phyloP scores from a whole-genome alignment of 2,888 invertebrate genomes.

The Epicampocera succincta region DNA sequence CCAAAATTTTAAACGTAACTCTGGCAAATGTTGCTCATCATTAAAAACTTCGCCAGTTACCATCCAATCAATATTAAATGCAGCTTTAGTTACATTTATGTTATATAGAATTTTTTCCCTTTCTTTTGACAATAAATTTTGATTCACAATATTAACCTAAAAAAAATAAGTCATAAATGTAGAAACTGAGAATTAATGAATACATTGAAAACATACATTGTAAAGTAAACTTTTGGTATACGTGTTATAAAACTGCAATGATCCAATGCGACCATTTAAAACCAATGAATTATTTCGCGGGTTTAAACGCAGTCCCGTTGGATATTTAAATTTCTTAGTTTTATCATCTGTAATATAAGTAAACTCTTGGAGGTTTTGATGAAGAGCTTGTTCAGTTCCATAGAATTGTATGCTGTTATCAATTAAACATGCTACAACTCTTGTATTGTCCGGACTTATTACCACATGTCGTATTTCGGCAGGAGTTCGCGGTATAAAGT shows the following conservation, averaged over 20 bases:
- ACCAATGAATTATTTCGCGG: constrained; percentile 86
- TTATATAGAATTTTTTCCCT: constrained; percentile 84
- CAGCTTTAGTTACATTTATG: constrained; percentile 86
- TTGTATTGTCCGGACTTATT: constrained; percentile 85
- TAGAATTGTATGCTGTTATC: constrained; percentile 87
- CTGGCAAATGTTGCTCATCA: constrained; percentile 84
- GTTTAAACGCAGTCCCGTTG: constrained; percentile 83
- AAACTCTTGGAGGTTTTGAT: constrained; percentile 86
- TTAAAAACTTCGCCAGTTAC: constrained; percentile 86
- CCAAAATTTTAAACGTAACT: constrained; percentile 90
- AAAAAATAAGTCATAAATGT: constrained; percentile 68
- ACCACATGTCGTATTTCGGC: constrained; percentile 86
- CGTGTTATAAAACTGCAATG: constrained; percentile 88
- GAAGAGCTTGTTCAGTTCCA: constrained; percentile 83
- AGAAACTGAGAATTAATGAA: not conserved
- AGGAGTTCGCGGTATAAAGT: constrained; percentile 87
- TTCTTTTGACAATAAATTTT: constrained; percentile 87
- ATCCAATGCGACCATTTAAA: constrained; percentile 88
- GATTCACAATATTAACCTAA: constrained; percentile 87
- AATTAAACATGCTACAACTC: constrained; percentile 85
- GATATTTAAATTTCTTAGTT: constrained; percentile 82
- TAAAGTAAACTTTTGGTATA: constrained; percentile 86
- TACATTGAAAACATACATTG: constrained; percentile 83
- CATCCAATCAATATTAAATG: constrained; percentile 88
- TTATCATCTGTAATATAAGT: constrained; percentile 83